Percentiles rank a stretch among this genome's conserved stretches.
These are phyloP conservation scores for Parus major DNA, from an alignment of 2,113 vertebrate species.

Conservation along the genomic window DNA sequence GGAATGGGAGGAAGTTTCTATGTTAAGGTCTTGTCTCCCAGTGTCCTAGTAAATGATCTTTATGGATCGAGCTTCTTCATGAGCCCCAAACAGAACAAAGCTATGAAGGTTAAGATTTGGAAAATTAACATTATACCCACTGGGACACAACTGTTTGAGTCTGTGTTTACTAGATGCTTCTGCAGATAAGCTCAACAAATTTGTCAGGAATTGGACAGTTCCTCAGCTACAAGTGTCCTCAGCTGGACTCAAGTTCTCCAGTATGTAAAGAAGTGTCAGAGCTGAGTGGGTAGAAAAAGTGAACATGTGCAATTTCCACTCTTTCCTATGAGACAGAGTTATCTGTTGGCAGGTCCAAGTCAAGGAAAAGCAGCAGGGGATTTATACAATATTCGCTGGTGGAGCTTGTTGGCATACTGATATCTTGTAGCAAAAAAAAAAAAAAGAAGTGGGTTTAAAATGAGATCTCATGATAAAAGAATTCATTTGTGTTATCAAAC, in stretches of 20 bases:
- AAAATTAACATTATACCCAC: background rate
- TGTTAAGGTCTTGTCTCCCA: background rate
- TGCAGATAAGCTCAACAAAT: background rate
- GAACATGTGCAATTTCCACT: background rate
- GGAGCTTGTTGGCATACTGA: background rate
- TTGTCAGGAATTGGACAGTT: background rate
- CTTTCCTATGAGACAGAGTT: background rate
- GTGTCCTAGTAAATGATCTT: background rate
- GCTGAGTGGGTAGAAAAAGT: background rate
- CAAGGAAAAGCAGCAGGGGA: background rate
- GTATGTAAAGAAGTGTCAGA: background rate
- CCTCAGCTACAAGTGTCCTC: background rate
- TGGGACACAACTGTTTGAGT: background rate
- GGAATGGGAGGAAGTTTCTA: background rate
- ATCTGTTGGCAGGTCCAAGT: background rate
- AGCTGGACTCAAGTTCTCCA: background rate
- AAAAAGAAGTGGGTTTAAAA: background rate
- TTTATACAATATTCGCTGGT: background rate
- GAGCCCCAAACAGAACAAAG: background rate
- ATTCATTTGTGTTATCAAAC: background rate
- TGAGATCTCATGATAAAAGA: background rate
- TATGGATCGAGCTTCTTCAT: background rate
- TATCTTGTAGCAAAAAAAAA: background rate
- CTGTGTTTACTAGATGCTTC: background rate
- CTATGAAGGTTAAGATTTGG: background rate